phyloP scores from a whole-genome alignment of 2,888 invertebrate genomes.

The Micropterix aruncella region DNA sequence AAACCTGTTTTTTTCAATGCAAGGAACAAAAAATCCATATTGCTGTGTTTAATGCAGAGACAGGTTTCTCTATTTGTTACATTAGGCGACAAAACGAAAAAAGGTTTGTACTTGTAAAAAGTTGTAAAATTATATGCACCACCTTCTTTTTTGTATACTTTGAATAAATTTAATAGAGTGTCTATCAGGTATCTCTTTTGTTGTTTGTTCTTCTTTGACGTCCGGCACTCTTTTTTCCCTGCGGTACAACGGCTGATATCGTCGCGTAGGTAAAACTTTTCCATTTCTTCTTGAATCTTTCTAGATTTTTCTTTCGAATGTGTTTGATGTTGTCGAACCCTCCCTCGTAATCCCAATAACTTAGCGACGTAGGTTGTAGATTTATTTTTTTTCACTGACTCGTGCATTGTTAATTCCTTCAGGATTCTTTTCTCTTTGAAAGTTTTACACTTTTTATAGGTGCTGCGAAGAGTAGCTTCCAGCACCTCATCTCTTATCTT shows the following conservation, averaged over 20 bases:
- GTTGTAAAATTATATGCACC: too few species aligned
- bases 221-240: slow-evolving; percentile 1
- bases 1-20: not conserved
- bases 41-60: slow-evolving; percentile 2
- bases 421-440: slow-evolving; percentile 3
- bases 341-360: slow-evolving; percentile 1
- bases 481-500: slow-evolving; percentile 3
- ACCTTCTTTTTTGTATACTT: too few species aligned
- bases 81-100: slow-evolving; percentile 3
- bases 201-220: not conserved
- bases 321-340: not conserved
- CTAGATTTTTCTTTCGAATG: too few species aligned
- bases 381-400: slow-evolving; percentile 2
- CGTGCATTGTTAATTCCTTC: slow-evolving; percentile 1
- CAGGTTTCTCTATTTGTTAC: slow-evolving; percentile 1
- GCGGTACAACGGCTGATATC: slow-evolving; percentile 2
- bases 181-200: slow-evolving; percentile 1
- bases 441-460: slow-evolving; percentile 3
- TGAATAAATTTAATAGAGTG: slow-evolving; percentile 2
- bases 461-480: slow-evolving; percentile 3
- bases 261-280: slow-evolving; percentile 3
- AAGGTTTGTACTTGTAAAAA: slow-evolving; percentile 4
- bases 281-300: slow-evolving; percentile 4
- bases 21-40: not conserved
- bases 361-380: slow-evolving; percentile 2